Percentiles rank a stretch among this genome's conserved stretches.
Evolutionary conservation across 2,113 vertebrate genomes (phyloP).

Genomic region (Poicephalus meyeri): DNA sequence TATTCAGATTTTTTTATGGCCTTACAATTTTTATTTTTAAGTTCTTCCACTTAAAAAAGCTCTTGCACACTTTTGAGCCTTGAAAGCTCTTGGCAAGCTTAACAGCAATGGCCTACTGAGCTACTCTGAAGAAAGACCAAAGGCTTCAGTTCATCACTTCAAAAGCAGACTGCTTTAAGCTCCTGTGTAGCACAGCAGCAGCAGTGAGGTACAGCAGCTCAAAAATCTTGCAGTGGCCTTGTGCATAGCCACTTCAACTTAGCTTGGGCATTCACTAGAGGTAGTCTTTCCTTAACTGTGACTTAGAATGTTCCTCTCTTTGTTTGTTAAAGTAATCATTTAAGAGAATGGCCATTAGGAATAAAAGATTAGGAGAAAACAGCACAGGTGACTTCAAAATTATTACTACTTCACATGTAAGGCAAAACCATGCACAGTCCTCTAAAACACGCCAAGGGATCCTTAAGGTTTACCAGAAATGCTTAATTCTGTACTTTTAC

Average conservation of each 20-base stretch:
- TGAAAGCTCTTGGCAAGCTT: not conserved
- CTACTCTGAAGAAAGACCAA: not conserved
- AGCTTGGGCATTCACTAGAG: not conserved
- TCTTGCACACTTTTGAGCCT: not conserved
- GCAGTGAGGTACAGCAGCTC: not conserved
- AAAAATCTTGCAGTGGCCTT: not conserved
- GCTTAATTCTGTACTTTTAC: not conserved
- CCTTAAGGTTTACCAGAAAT: not conserved
- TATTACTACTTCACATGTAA: not conserved
- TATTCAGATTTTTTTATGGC: not conserved
- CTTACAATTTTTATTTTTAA: not conserved
- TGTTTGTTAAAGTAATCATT: not conserved
- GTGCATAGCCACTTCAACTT: not conserved
- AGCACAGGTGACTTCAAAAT: not conserved
- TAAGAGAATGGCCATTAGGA: not conserved
- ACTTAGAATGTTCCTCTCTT: too few relatives aligned
- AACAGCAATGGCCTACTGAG: not conserved
- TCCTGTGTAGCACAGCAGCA: not conserved
- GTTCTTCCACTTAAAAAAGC: not conserved
- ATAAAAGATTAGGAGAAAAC: not conserved
- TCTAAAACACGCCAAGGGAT: not conserved
- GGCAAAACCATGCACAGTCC: not conserved
- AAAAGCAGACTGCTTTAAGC: not conserved
- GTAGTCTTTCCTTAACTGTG: not conserved
- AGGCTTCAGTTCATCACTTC: not conserved